phyloP scores from a whole-genome alignment of 2,888 invertebrate species.

The Ormyrus rosae region DNA sequence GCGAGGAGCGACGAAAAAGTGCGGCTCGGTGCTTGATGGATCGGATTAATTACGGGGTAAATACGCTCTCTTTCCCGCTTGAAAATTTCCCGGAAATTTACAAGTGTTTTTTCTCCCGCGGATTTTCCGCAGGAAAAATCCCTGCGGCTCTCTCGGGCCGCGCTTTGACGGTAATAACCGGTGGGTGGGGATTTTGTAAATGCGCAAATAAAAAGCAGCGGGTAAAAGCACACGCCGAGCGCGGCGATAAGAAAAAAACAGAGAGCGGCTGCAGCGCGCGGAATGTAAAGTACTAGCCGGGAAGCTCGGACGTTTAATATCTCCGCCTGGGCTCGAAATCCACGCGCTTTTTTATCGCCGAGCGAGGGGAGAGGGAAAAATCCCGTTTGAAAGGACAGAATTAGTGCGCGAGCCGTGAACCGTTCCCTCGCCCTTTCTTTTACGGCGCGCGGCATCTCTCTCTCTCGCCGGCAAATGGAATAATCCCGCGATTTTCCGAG shows the following conservation, averaged over 20 bases:
- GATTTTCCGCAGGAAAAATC: too few relatives aligned
- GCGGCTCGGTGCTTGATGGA: not conserved
- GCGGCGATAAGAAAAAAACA: slow-evolving; percentile 30
- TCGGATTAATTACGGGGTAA: slow-evolving; percentile 31
- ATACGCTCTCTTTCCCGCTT: not conserved
- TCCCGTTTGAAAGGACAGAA: slow-evolving; percentile 52
- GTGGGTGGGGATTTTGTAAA: slow-evolving; percentile 13
- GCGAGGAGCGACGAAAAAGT: too few relatives aligned
- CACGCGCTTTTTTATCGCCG: slow-evolving; percentile 36
- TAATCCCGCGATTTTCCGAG: slow-evolving; percentile 58
- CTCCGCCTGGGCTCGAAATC: slow-evolving; percentile 34
- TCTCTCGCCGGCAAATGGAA: slow-evolving; percentile 54
- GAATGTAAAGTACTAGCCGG: slow-evolving; percentile 50
- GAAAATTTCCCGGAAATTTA: too few relatives aligned
- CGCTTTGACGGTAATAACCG: too few relatives aligned
- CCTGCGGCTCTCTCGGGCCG: too few relatives aligned
- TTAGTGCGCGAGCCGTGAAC: slow-evolving; percentile 52
- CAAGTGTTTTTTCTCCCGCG: too few relatives aligned
- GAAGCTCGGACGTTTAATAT: slow-evolving; percentile 51
- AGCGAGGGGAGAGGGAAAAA: slow-evolving; percentile 33
- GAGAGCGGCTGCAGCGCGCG: not conserved
- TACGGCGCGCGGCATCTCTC: not conserved
- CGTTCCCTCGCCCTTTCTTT: not conserved
- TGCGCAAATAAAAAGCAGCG: slow-evolving; percentile 19
- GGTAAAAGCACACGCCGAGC: not conserved